Percentiles rank a stretch among this genome's conserved stretches.
Evolutionary conservation across 2,113 vertebrate species (phyloP).

Genomic region (Chinchilla lanigera): DNA sequence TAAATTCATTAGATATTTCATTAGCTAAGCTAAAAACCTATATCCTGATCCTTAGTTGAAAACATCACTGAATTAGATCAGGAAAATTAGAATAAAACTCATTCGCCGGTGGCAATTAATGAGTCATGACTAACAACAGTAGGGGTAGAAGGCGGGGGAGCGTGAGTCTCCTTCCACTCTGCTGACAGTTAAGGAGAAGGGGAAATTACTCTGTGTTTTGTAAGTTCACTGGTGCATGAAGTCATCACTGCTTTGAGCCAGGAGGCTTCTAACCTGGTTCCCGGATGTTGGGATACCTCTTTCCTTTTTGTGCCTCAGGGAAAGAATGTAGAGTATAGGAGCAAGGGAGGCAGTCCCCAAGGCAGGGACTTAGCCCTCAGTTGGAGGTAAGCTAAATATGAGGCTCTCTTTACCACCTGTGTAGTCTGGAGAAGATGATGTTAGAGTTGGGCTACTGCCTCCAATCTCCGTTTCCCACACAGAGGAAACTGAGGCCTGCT

Average conservation of each 20-base stretch:
- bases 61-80: slow-evolving; percentile 79
- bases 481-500: neutral
- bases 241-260: neutral
- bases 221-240: slow-evolving; percentile 19
- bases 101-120: slow-evolving; percentile 79
- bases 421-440: neutral
- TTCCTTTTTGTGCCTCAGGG: neutral
- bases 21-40: slow-evolving; percentile 76
- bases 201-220: slow-evolving; percentile 12
- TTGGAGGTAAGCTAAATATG: neutral
- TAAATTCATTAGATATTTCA: slow-evolving; percentile 79
- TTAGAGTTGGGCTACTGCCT: no score
- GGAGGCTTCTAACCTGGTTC: neutral
- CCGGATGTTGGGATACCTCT: neutral
- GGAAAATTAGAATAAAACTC: slow-evolving; percentile 83
- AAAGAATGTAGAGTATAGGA: neutral
- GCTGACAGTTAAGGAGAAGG: neutral
- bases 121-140: slow-evolving; percentile 77
- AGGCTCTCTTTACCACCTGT: neutral
- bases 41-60: slow-evolving; percentile 69
- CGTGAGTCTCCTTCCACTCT: neutral
- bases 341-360: neutral
- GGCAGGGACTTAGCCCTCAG: neutral
- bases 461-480: neutral
- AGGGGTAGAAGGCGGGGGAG: neutral